Base-by-base conservation (phyloP, 2,888 invertebrate species). In the Pasiphila rectangulata region DNA sequence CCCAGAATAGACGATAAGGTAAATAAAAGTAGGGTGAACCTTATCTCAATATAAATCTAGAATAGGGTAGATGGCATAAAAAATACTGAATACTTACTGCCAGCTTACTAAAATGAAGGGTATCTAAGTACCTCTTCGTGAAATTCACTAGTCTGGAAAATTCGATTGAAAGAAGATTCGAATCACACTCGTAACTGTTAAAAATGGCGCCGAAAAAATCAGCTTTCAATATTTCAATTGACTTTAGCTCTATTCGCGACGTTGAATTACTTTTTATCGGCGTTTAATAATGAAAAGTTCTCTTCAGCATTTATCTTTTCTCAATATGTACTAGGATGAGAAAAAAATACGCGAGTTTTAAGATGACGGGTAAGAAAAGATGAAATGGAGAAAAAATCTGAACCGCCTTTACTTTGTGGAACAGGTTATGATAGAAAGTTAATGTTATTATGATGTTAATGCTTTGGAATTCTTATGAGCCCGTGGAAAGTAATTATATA, bases 11-110 rank as follows among this genome's bases (percentile, higher is more conserved):
- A 35, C 38, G 47, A 41, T 36, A 42, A 51, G 48, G 51, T 46
- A 35, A 47, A 49, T 44, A 55, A 57, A 54, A 51, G 51, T 47
- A 23, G 45, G 30, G 39, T 37, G 37, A 42, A 39, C 16, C 45
- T 36, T 32, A 58, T 58, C 58, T 54, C 42, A 58, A 56, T 56
- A 49, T 34, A 58, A 54, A 58, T 58, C 54, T 58, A 52, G 51
- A 30, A 19, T 36, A 30, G 29, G 9, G 21, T 30, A 53, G 54
- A 58, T 54, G 47, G 25, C 42, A 36, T 41, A 25, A 48, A 47
- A 48, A 44, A 49, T 48, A 48, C 37, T 51, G 41, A 30, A 35
- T 30, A 29, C 43, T 24, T 42, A 19, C 40, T 43, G 12, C 23
- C 27, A 19, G 7, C 20, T 24, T 10, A 37, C 36, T 32, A 37